phyloP scores from a whole-genome alignment of 1,140 invertebrate genomes.

The Pollicipes pollicipes region DNA sequence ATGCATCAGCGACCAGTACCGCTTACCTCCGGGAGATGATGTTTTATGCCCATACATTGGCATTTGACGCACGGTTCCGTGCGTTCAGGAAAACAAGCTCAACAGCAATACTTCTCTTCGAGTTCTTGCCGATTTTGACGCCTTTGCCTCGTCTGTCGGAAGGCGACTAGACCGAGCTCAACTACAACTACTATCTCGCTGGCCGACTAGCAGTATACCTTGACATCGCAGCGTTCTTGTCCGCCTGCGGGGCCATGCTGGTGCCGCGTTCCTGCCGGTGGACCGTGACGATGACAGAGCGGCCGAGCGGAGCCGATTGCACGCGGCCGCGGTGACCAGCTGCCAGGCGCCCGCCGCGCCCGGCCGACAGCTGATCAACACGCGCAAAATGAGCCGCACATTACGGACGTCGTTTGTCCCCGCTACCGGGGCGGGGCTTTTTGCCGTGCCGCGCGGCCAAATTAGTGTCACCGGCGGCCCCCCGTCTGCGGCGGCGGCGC shows the following conservation, averaged over 20 bases:
- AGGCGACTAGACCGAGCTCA: neutral
- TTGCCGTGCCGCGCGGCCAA: neutral
- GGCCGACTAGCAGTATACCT: too few species aligned
- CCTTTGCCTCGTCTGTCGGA: too few species aligned
- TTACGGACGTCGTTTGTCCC: neutral
- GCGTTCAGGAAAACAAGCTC: neutral
- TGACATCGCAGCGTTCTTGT: neutral
- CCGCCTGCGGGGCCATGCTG: too few species aligned
- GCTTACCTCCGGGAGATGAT: neutral
- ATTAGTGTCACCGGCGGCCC: neutral
- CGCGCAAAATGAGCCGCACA: neutral
- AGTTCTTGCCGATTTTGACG: neutral
- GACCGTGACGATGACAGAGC: neutral
- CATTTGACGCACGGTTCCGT: neutral
- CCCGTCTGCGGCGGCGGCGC: too few species aligned
- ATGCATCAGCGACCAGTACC: too few species aligned
- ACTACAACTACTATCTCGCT: too few species aligned
- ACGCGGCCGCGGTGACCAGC: neutral
- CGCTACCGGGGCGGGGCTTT: too few species aligned
- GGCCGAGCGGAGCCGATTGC: too few species aligned
- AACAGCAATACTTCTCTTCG: neutral
- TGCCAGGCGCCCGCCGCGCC: too few species aligned
- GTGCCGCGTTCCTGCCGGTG: neutral
- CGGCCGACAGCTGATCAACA: neutral
- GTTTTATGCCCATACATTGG: neutral